Evolutionary conservation across 1,140 invertebrate species (phyloP), one percentile per base, ranked within the genome.

Genomic region (Paracyclopina nana): DNA sequence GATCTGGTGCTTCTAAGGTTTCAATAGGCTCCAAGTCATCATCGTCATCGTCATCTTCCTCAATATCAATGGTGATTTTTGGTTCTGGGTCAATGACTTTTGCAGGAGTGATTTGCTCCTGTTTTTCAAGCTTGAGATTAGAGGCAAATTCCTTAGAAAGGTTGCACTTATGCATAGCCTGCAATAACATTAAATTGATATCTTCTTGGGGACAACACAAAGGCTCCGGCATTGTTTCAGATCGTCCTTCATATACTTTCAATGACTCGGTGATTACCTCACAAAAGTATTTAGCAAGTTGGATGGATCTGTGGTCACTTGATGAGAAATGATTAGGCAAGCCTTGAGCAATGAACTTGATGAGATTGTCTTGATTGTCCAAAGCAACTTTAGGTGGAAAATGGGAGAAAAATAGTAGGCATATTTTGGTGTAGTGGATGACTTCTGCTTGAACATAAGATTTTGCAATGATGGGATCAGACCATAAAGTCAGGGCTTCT

Each of bases 21-120:
- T 48, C 45, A 26, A 44, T 48, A 16, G 45, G 45, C 4, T 48
- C 45, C 12, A 48, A 22, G 22, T 48, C 45, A 20, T 48, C 45
- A 6, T 48, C 45, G 29, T 48, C 45, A 8, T 5, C 20, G 16
- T 28, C 25, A 48, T 40, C 28, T 30, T 38, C 4, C 14, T 38
- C 8, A 38, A n/a, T 38, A n/a, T 38, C 3, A 5, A 5, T 38
- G n/a, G 34, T 4, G 34, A 38, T 8, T 38, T 38, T 8, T 8
- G 34, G 34, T 20, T 3, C 20, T 2, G 34, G 20, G 14, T 38
- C n/a, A 9, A 8, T 20, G 34, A 2, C n/a, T 16, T 38, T 38
- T 38, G 34, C 5, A 38, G 34, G 20, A n/a, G n/a, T n/a, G n/a
- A n/a, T n/a, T n/a, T n/a, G n/a, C n/a, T n/a, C n/a, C n/a, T n/a